Evolutionary conservation across 2,888 invertebrate genomes (phyloP).

Genomic region (Ornithoptera priamus): DNA sequence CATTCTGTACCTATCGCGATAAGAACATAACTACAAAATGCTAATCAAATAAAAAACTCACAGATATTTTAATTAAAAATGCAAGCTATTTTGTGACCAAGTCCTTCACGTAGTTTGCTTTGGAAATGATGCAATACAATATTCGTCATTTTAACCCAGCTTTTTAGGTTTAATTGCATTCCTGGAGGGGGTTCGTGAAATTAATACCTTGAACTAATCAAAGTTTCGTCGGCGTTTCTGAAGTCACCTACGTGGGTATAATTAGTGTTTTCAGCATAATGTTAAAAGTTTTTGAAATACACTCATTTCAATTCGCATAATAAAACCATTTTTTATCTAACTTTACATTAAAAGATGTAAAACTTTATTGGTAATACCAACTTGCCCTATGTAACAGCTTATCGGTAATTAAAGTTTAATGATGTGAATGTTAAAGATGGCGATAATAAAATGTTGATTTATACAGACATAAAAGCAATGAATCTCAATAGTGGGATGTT

Average conservation of each 20-base stretch:
- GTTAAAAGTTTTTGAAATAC: slow-evolving; percentile 23
- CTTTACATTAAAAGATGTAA: slow-evolving; percentile 7
- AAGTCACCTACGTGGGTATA: slow-evolving; percentile 41
- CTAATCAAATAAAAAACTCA: neutral
- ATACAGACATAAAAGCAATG: neutral
- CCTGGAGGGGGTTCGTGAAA: slow-evolving; percentile 52
- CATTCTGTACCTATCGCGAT: no score
- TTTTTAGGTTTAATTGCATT: slow-evolving; percentile 49
- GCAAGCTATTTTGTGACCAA: neutral
- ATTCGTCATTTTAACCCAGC: slow-evolving; percentile 19
- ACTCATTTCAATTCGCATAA: slow-evolving; percentile 7
- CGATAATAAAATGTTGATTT: neutral
- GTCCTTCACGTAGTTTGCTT: neutral
- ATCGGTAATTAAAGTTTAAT: slow-evolving; percentile 3
- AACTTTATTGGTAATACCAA: slow-evolving; percentile 3
- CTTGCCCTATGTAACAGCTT: neutral
- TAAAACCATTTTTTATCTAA: neutral
- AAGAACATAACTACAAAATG: neutral
- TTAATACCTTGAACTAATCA: slow-evolving; percentile 67
- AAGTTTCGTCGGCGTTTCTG: slow-evolving; percentile 57
- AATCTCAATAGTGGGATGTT: neutral
- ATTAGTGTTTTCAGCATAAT: slow-evolving; percentile 35
- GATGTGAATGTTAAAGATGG: neutral
- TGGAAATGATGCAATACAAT: slow-evolving; percentile 20
- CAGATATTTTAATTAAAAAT: neutral